Evolutionary conservation across 2,113 vertebrate genomes (phyloP).

Genomic region (Pomatorhinus ruficollis): DNA sequence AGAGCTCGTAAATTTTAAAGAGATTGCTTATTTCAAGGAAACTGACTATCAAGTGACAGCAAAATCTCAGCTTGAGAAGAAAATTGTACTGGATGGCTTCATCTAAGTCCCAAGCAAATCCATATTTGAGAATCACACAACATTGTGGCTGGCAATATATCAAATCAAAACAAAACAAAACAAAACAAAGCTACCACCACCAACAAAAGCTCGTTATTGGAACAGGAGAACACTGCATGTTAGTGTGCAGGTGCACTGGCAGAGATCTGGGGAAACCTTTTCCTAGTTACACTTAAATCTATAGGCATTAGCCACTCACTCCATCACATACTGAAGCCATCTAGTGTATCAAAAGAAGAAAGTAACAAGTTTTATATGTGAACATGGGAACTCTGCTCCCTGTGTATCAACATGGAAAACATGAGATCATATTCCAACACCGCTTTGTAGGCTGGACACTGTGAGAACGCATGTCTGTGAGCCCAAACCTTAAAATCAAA

Average conservation of each 20-base stretch:
- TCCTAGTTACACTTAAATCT: neutral
- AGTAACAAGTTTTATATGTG: neutral
- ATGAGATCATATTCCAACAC: neutral
- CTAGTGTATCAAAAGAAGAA: neutral
- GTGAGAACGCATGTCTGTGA: neutral
- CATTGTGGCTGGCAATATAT: neutral
- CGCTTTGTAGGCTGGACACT: neutral
- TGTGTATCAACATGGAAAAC: neutral
- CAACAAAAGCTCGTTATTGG: neutral
- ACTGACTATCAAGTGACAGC: neutral
- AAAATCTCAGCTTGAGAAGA: neutral
- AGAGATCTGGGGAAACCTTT: neutral
- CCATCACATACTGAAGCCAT: neutral
- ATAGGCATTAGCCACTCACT: neutral
- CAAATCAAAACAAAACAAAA: neutral
- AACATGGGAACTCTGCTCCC: neutral
- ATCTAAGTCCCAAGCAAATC: neutral
- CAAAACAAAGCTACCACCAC: neutral
- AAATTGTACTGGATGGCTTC: neutral
- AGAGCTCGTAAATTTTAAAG: neutral
- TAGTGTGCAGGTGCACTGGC: neutral
- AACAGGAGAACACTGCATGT: neutral
- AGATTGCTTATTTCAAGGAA: neutral
- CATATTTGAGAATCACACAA: neutral
- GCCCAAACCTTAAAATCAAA: constrained; percentile 42